A percentile compares a stretch with the other conserved stretches of the same genome.
These are phyloP conservation scores for Keiferia lycopersicella DNA, from an alignment of 2,888 invertebrate species.

Conservation along the genomic window DNA sequence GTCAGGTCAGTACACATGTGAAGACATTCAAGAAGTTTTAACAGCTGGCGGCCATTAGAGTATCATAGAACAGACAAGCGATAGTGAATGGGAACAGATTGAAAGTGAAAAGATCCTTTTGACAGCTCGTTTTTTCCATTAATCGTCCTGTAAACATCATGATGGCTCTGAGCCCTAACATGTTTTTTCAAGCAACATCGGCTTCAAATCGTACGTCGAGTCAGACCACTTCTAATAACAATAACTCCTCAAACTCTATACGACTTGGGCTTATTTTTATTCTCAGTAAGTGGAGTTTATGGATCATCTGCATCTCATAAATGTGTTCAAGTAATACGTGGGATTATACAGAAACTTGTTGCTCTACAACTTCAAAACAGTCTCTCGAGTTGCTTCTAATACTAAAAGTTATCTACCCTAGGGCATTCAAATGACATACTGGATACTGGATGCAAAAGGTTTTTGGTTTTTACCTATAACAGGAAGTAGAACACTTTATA, in stretches of 20 bases:
- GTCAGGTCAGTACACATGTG: slow-evolving; percentile 17
- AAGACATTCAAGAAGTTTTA: background rate
- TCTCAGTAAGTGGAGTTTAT: slow-evolving; percentile 40
- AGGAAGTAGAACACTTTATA: too few species aligned
- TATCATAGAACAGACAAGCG: background rate
- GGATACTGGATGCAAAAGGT: background rate
- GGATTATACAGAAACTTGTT: slow-evolving; percentile 65
- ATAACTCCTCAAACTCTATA: slow-evolving; percentile 30
- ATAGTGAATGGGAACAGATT: slow-evolving; percentile 20
- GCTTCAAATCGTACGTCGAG: slow-evolving; percentile 7
- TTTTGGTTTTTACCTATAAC: too few species aligned
- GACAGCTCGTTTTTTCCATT: slow-evolving; percentile 9
- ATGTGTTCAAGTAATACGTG: slow-evolving; percentile 65
- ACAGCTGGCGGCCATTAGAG: slow-evolving; percentile 11
- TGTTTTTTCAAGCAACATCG: background rate
- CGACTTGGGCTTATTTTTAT: slow-evolving; percentile 36
- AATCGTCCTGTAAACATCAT: slow-evolving; percentile 16
- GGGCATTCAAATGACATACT: background rate
- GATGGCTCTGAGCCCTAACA: slow-evolving; percentile 3
- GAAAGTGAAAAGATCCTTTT: slow-evolving; percentile 12
- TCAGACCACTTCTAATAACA: slow-evolving; percentile 28
- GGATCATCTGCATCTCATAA: slow-evolving; percentile 63
- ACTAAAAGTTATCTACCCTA: background rate
- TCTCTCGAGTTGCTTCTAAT: slow-evolving; percentile 2
- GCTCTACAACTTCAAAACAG: slow-evolving; percentile 38